Base-by-base conservation (phyloP, 2,888 invertebrate genomes). In the Carpatolechia fugitivella region DNA sequence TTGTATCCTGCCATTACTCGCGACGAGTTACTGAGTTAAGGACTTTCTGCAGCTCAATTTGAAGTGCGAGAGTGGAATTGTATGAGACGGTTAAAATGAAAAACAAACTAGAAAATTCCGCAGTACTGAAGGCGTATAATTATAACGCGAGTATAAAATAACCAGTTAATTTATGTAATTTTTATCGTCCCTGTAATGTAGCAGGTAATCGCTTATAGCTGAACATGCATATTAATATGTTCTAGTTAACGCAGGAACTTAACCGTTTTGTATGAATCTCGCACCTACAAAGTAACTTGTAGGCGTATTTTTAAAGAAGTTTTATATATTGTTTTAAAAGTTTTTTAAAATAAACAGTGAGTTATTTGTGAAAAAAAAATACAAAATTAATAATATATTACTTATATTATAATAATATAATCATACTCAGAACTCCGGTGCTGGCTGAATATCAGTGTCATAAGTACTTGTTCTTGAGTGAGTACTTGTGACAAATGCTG, bases 171-270 rank as follows among this genome's bases (percentile, higher is more conserved):
- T 66, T 68, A 74, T 70, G 56, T 60, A 65, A 68, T 70, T 76
- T 77, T 73, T 73, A 68, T 58, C 61, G 62, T 62, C 58, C 50
- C 56, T 66, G 62, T 72, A 68, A 68, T 64, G 65, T 62, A 57
- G 58, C 67, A 61, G 69, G 68, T 76, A 75, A 74, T 75, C 69
- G 72, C 70, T 70, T 71, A 73, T 70, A 68, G 68, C 64, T 62
- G 61, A 63, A 59, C 66, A 69, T 72, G 72, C 72, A 74, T 75
- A 73, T 70, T 75, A 75, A 73, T 60, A 69, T 63, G 66, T 73
- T 65, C 69, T 74, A 73, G 74, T 74, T 74, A 75, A 70, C 72
- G 68, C 64, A 41, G 29, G 24, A 48, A 16, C 31, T 48, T 31
- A 10, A 16, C 40, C 16, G 13, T 40, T n/a, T n/a, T n/a, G n/a